These are phyloP conservation scores for Halcyon badia DNA, from an alignment of 2,797 vertebrate genomes.

Conservation along the genomic window DNA sequence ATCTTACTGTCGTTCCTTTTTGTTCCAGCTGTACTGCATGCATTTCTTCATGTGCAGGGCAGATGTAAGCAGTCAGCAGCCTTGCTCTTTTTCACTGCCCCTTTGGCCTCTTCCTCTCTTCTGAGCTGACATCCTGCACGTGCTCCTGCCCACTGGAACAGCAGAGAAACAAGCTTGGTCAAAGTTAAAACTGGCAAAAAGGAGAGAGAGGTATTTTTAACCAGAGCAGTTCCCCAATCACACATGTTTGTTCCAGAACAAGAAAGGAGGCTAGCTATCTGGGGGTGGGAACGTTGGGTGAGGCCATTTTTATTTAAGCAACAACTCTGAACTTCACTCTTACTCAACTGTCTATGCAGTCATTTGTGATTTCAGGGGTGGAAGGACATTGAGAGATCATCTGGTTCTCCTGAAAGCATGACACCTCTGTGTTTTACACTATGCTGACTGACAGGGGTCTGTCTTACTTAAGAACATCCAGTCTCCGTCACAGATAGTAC, in stretches of 20 bases:
- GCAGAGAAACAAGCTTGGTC: neutral
- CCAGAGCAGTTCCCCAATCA: neutral
- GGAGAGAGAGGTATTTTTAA: neutral
- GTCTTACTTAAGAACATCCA: neutral
- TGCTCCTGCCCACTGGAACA: neutral
- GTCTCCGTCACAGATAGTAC: neutral
- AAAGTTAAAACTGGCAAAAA: neutral
- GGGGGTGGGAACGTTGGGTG: neutral
- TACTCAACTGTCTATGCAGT: neutral
- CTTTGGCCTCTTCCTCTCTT: neutral
- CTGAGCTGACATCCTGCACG: neutral
- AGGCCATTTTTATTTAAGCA: conserved; percentile 21
- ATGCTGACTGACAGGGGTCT: neutral
- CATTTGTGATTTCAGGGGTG: neutral
- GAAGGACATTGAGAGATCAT: neutral
- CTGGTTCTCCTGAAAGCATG: neutral
- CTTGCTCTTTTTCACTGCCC: neutral
- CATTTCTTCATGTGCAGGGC: neutral
- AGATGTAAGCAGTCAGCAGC: neutral
- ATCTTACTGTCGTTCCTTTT: neutral
- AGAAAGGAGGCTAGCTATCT: neutral
- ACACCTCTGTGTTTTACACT: neutral
- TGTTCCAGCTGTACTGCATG: neutral
- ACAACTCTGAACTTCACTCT: neutral
- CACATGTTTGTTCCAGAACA: neutral